Evolutionary conservation across 2,797 vertebrate genomes (phyloP), one percentile per base, ranked within the genome.

Genomic region (Spatula versicolor): DNA sequence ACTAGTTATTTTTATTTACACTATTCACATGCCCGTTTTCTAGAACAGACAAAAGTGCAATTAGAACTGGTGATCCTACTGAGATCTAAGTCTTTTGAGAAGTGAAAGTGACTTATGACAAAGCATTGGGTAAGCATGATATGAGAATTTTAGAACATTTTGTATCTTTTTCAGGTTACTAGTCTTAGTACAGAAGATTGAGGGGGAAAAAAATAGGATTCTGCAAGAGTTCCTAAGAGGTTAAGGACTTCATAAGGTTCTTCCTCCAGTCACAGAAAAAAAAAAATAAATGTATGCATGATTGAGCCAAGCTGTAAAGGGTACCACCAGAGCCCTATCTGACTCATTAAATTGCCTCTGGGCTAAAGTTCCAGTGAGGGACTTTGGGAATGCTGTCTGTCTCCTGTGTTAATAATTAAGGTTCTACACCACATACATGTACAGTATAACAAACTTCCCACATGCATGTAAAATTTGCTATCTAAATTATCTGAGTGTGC

Each of bases 351-450:
- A 90, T 90, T 93, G 28, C 43, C 19, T 89, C 35, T 80, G 75
- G 54, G 60, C 59, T 37, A 74, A 82, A 67, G 72, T 50, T 84
- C 43, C 52, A 56, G 19, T 30, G 58, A 62, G 78, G 48, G 26
- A 74, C 30, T 66, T 59, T 16, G 54, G 45, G 77, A 92, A 81
- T 78, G 62, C 33, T 56, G 25, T 79, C 58, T 86, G 64, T 48
- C 30, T 87, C 17, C 33, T 82, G 39, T 73, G 66, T 92, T 48
- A 93, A 67, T 90, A 83, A 84, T 84, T 93, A 87, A 87, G 35
- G 28, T 87, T 93, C 45, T 87, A 28, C 89, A 45, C 31, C 31
- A 64, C 45, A 64, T 35, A 35, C 43, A 43, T 43, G 43, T 43
- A 43, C 6, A 77, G 5, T 71, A 67, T 60, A 52, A 88, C 72